A percentile compares a stretch with the other conserved stretches of the same genome.
phyloP scores from a whole-genome alignment of 92 coral and sea anemone genomes.

The Heliopora coerulea region DNA sequence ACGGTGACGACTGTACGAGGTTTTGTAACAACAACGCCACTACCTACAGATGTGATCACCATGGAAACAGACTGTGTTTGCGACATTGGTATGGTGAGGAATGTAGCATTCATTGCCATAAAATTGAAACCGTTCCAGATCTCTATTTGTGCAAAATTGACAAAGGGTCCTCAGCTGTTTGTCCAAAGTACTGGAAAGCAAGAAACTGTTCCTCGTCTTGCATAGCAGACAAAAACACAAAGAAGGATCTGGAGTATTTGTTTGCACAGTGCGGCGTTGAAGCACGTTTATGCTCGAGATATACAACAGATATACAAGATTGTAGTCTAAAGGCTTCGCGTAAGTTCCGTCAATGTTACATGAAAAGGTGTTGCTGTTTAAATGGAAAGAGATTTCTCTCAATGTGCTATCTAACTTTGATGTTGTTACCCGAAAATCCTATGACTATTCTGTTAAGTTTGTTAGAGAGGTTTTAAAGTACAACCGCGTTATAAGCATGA shows the following conservation, averaged over 20 bases:
- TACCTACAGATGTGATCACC: not conserved
- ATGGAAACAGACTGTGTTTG: not conserved
- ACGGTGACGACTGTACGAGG: constrained; percentile 10
- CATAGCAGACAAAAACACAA: not conserved
- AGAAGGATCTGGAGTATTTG: not conserved
- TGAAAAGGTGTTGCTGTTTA: too few species aligned
- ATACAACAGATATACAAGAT: not conserved
- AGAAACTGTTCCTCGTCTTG: not conserved
- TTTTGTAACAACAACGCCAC: constrained; percentile 1
- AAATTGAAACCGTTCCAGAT: not conserved
- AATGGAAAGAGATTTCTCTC: too few species aligned
- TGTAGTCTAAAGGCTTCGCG: too few species aligned
- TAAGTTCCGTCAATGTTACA: too few species aligned
- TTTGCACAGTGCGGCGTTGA: not conserved
- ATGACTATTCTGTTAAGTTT: too few species aligned
- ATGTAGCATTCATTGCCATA: not conserved
- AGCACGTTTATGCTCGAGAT: not conserved
- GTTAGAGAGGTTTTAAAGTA: too few species aligned
- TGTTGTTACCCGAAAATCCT: too few species aligned
- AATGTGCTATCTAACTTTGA: too few species aligned
- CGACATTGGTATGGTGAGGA: constrained; percentile 1
- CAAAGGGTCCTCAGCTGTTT: not conserved
- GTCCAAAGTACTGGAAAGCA: not conserved
- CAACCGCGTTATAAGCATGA: too few species aligned
- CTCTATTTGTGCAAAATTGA: constrained; percentile 19